Base-by-base conservation (phyloP, 2,888 invertebrate genomes). In the Torymus texanus region DNA sequence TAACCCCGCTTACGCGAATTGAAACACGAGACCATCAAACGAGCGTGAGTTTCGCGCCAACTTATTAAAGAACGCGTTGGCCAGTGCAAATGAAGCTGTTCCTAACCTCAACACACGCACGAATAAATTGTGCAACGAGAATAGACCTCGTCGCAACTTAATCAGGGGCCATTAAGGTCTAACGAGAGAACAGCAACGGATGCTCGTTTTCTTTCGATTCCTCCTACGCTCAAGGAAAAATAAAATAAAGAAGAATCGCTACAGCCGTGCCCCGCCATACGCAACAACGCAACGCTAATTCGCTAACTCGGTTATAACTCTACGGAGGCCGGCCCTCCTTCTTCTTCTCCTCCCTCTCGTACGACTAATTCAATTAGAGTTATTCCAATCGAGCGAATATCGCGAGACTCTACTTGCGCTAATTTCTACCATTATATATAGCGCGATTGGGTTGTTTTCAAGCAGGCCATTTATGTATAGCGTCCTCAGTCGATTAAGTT, bases 341-440 rank as follows among this genome's bases (percentile, higher is more conserved):
- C 81, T 82, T 83, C 68, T 68, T 51, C 56, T 4, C 18, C 56
- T 21, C 21, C 21, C 2, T 50, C 4, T 14, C 56, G 16, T 18
- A 83, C 82, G 82, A 83, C 83, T 83, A 84, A 84, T 83, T 83
- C 82, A 86, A 85, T 85, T 85, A 85, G 84, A 81, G 83, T 83
- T 56, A 21, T 56, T 55, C 68, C 70, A n/a, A 70, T 74, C 29
- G 74, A 70, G n/a, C 59, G 55, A 24, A 55, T 61, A 65, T n/a
- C 16, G 13, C n/a, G 14, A 18, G 14, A 13, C 16, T 29, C 29
- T 29, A 29, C 29, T 2, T 16, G 51, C 51, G 63, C 78, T 66
- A 59, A 59, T 72, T 67, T 29, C n/a, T 50, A 0, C 41, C 41
- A 41, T 5, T 29, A 29, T 41, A 41, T 41, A 41, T 1, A 41